Evolutionary conservation across 2,888 invertebrate species (phyloP), one percentile per base, ranked within the genome.

Genomic region (Pammene aurita): DNA sequence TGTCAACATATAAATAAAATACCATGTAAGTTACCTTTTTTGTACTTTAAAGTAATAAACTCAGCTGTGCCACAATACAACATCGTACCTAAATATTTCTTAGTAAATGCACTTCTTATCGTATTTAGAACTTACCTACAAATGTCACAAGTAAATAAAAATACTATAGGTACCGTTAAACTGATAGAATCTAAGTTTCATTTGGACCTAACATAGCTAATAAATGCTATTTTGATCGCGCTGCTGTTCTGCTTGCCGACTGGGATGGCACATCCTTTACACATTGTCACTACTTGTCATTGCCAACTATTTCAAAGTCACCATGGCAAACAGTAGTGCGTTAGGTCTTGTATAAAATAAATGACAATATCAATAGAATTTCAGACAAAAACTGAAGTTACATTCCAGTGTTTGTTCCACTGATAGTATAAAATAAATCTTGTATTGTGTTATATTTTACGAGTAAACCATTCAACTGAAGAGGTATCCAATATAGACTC

Each of bases 111-210:
- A 79, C 74, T 65, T 69, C 74, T 65, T 69, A 69, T 69, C 58
- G 60, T 65, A 69, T 41, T 65, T 69, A 69, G 69, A 75, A 77
- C 74, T 75, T 72, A 73, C 65, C 73, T 71, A 68, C 73, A 72
- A 75, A 72, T 72, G 75, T 77, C 77, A 77, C 73, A 61, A 73
- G 73, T 75, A 74, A 70, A 78, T 76, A 68, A 63, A 26, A 71
- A 63, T 72, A 72, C 67, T n/a, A 66, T 73, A 72, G 72, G 48
- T 65, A 57, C 64, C 52, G 50, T 56, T 65, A 66, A 71, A 74
- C 72, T 77, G 75, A 76, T 82, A 82, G 77, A 77, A 72, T 74
- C 74, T 84, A 84, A 82, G 80, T 80, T 84, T 81, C 75, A 73
- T 76, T 83, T 80, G 73, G 78, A 81, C 77, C 76, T 80, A 78